Evolutionary conservation across 2,113 vertebrate genomes (phyloP).

Genomic region (Syngnathoides biaculeatus): DNA sequence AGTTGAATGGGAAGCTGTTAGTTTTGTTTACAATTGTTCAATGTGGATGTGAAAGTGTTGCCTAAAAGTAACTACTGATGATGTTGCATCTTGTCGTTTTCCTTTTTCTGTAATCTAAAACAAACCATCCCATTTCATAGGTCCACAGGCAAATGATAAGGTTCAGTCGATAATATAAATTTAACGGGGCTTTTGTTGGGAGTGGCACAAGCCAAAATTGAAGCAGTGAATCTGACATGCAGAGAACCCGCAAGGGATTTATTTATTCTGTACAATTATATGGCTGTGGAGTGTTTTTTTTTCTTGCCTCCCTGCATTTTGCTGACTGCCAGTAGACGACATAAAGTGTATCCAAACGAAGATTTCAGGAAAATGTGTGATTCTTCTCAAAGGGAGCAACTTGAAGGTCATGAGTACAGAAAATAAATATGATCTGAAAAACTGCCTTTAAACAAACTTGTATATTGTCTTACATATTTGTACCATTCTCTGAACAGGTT

Average conservation of each 20-base stretch:
- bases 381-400: background rate
- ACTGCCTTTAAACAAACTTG: background rate
- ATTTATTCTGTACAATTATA: background rate
- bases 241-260: background rate
- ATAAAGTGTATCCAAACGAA: constrained; percentile 12
- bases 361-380: constrained; percentile 5
- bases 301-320: constrained; percentile 2
- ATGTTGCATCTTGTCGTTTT: background rate
- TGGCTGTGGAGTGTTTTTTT: constrained; percentile 9
- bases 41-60: background rate
- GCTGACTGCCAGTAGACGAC: constrained; percentile 21
- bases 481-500: constrained; percentile 70
- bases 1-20: background rate
- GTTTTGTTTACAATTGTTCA: background rate
- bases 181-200: constrained; percentile 7
- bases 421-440: background rate
- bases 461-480: background rate
- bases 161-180: constrained; percentile 3
- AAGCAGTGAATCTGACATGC: background rate
- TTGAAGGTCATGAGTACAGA: background rate
- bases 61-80: background rate
- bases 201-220: background rate
- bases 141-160: background rate
- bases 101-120: background rate
- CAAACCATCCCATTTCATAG: background rate